These are phyloP conservation scores for Ariolimax columbianus DNA, from an alignment of 2,888 invertebrate genomes.

Conservation along the genomic window DNA sequence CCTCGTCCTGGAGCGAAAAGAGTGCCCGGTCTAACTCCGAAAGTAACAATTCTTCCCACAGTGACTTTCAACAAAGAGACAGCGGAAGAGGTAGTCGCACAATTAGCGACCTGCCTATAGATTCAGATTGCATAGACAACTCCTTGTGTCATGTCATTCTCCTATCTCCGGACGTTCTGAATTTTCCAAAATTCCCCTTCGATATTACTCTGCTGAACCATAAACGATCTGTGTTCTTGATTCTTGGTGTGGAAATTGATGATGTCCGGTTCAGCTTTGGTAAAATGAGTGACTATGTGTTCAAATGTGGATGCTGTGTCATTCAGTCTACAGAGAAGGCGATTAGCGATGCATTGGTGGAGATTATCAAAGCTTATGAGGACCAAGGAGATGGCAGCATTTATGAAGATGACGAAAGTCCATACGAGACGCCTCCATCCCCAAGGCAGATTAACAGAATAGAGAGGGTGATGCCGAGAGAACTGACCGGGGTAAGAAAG, in stretches of 20 bases:
- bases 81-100: conserved; percentile 22
- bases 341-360: conserved; percentile 20
- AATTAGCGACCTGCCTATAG: background rate
- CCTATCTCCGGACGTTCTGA: conserved; percentile 31
- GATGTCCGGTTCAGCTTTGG: conserved; percentile 22
- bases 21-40: background rate
- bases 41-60: background rate
- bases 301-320: conserved; percentile 24
- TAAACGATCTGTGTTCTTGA: conserved; percentile 25
- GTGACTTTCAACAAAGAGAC: background rate
- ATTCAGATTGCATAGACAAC: background rate
- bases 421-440: conserved; percentile 13
- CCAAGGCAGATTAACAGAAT: conserved; percentile 32
- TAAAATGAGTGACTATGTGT: conserved; percentile 5
- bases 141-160: conserved; percentile 16
- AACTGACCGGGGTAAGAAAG: conserved; percentile 40
- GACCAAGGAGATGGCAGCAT: background rate
- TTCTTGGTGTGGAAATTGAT: conserved; percentile 43
- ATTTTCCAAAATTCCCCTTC: background rate
- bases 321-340: conserved; percentile 33
- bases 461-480: conserved; percentile 26
- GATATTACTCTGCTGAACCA: conserved; percentile 30
- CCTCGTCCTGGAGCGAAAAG: background rate
- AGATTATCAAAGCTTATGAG: conserved; percentile 42
- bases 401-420: conserved; percentile 11